Percentiles rank a stretch among this genome's conserved stretches.
Conservation (phyloP, 2,113 vertebrate genomes). For the Epinephelus cyanopodus region DNA sequence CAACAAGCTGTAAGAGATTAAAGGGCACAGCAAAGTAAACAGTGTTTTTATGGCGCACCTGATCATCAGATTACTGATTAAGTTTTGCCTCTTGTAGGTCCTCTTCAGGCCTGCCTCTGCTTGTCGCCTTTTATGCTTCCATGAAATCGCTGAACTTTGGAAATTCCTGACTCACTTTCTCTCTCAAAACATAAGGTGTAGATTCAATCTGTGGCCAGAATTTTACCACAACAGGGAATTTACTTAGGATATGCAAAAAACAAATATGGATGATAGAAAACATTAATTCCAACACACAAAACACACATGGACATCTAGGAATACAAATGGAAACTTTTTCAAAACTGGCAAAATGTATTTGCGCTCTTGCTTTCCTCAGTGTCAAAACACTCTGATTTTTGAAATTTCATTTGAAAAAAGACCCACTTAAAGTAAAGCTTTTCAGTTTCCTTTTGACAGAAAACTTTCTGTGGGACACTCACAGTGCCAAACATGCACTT, state of each 20-base stretch:
- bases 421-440: not conserved
- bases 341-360: not conserved
- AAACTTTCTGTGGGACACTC: not conserved
- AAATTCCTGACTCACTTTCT: slow-evolving; percentile 7
- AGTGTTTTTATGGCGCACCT: slow-evolving; percentile 4
- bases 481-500: not conserved
- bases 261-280: not conserved
- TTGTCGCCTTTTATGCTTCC: slow-evolving; percentile 38
- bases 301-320: not conserved
- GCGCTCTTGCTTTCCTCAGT: not conserved
- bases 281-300: not conserved
- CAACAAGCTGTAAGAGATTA: not conserved
- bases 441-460: too few species aligned
- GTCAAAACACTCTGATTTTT: not conserved
- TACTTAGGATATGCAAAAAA: not conserved
- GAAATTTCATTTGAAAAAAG: not conserved
- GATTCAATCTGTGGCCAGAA: not conserved
- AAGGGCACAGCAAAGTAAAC: slow-evolving; percentile 15
- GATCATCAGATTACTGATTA: slow-evolving; percentile 30
- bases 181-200: not conserved
- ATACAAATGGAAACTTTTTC: not conserved
- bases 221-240: not conserved
- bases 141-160: slow-evolving; percentile 17
- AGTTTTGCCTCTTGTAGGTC: not conserved
- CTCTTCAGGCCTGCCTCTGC: slow-evolving; percentile 23